phyloP scores from a whole-genome alignment of 2,888 invertebrate species.

The Tiphia femorata region DNA sequence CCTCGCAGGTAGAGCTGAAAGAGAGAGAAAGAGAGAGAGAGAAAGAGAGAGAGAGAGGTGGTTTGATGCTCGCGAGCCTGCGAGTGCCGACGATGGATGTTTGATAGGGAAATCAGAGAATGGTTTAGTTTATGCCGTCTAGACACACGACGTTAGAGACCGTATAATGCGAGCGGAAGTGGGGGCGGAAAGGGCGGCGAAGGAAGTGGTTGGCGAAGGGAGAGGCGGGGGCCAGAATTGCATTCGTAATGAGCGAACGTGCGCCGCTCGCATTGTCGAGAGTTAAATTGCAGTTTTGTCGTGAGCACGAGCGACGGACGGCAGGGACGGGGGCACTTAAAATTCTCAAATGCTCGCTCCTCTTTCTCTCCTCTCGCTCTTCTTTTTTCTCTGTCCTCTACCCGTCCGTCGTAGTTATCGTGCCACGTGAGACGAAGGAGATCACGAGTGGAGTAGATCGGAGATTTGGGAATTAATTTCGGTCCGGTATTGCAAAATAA shows the following conservation, averaged over 20 bases:
- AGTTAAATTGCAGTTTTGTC: conserved; percentile 36
- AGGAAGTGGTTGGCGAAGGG: background rate
- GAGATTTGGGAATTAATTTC: too few species aligned
- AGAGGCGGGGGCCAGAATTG: conserved; percentile 8
- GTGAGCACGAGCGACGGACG: background rate
- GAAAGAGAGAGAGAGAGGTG: background rate
- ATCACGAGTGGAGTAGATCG: too few species aligned
- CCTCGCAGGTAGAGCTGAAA: background rate
- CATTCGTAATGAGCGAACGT: conserved; percentile 29
- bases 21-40: background rate
- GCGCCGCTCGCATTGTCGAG: conserved; percentile 25
- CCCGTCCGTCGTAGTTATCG: too few species aligned
- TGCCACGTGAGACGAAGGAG: too few species aligned
- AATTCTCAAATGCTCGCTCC: conserved; percentile 17
- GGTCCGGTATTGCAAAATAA: too few species aligned
- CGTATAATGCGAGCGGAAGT: background rate
- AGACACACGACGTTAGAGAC: background rate
- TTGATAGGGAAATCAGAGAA: background rate
- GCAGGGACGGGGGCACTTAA: conserved; percentile 13
- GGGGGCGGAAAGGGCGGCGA: background rate
- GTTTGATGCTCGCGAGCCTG: too few species aligned
- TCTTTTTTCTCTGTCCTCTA: too few species aligned
- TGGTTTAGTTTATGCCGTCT: background rate
- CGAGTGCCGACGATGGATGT: background rate
- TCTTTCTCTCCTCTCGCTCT: background rate